Evolutionary conservation across 1,140 invertebrate genomes (phyloP), one percentile per base, ranked within the genome.

Genomic region (Heliconius hermathena): DNA sequence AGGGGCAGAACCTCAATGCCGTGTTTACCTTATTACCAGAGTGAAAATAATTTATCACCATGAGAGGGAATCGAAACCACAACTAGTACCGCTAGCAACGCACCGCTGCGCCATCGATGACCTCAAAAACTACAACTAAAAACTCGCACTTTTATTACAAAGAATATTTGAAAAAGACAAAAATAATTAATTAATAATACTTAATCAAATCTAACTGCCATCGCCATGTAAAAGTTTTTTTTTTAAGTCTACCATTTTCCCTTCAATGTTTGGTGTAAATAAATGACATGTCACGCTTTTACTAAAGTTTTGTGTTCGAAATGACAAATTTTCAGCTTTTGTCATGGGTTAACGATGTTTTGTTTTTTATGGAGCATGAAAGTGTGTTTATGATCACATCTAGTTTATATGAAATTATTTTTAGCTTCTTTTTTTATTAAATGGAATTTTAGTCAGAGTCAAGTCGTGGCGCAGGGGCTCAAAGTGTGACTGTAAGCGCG

Each of bases 241-340:
- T n/a, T 57, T 57, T 8, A 29, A 66, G 4, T 16, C 13, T 16
- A 29, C 57, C 57, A 60, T 29, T 29, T 66, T 66, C 2, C 13
- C 9, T 66, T 16, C 26, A 26, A 29, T 26, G 11, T 11, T 26
- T 22, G 11, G 9, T 0, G 13, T 29, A 29, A 66, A 66, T 29
- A 29, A 66, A 66, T 66, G 60, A 66, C 60, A 66, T 29, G 60
- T 66, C 60, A 29, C 3, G 22, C 22, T 66, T 66, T 66, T 66
- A 29, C 22, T 13, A 66, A 22, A 29, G 60, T 66, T 29, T 66
- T 66, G 22, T 26, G 9, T 66, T 29, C 26, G 60, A 66, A 66
- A 66, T 66, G 60, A 66, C 22, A 66, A 29, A 66, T 29, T 29
- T 66, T 1, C 26, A 66, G 60, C 26, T 66, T 13, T 66, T 66